phyloP scores from a whole-genome alignment of 2,113 vertebrate genomes.

The Martes martes region DNA sequence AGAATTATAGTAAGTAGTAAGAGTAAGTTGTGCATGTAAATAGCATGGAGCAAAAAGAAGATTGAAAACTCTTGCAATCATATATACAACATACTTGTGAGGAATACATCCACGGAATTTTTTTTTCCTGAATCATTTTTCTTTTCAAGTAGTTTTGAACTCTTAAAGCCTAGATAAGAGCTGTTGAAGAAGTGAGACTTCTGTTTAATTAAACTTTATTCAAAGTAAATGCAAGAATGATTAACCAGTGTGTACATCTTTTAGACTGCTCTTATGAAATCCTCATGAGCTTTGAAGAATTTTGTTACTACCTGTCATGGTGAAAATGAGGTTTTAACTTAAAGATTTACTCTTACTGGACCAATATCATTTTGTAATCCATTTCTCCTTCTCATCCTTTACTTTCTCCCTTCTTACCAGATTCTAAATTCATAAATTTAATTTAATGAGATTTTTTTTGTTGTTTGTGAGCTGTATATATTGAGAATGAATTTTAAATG shows the following conservation, averaged over 20 bases:
- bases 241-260: slow-evolving; percentile 1
- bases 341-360: background rate
- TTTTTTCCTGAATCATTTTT: background rate
- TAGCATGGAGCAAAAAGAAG: background rate
- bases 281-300: background rate
- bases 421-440: slow-evolving; percentile 31
- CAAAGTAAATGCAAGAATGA: slow-evolving; percentile 44
- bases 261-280: slow-evolving; percentile 38
- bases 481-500: slow-evolving; percentile 32
- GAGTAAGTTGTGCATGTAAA: background rate
- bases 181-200: slow-evolving; percentile 27
- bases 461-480: background rate
- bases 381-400: background rate
- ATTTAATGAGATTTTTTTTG: slow-evolving; percentile 20
- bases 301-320: background rate
- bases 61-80: background rate
- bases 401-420: background rate
- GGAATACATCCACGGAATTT: background rate
- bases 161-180: slow-evolving; percentile 40
- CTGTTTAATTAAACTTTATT: slow-evolving; percentile 56
- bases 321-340: slow-evolving; percentile 38
- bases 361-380: background rate
- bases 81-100: background rate
- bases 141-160: slow-evolving; percentile 48
- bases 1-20: background rate